Percentiles rank a stretch among this genome's conserved stretches.
Conservation (phyloP, 1,140 invertebrate genomes). For the Leucophenga varia region DNA sequence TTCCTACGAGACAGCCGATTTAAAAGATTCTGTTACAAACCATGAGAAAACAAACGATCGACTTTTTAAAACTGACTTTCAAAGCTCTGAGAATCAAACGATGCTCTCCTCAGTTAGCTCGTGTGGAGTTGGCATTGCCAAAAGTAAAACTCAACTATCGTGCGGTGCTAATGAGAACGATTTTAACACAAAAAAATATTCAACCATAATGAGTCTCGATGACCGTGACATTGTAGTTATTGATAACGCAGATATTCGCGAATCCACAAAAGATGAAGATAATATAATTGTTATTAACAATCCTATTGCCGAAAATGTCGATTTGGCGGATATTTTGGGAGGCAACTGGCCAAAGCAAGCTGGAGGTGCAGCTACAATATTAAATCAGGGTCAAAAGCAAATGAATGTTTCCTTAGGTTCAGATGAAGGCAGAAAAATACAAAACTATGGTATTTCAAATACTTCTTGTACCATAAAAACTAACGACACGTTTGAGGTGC, state of each 20-base stretch:
- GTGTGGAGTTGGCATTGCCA: too few species aligned
- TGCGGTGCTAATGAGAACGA: too few species aligned
- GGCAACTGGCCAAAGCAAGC: slow-evolving; percentile 44
- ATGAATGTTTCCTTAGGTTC: too few species aligned
- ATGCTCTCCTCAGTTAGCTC: too few species aligned
- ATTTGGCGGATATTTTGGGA: slow-evolving; percentile 55
- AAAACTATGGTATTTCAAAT: not conserved
- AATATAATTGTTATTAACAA: slow-evolving; percentile 46
- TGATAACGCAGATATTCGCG: slow-evolving; percentile 33
- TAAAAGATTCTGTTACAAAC: not conserved
- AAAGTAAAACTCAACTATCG: too few species aligned
- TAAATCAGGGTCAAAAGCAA: slow-evolving; percentile 23
- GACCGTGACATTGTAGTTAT: slow-evolving; percentile 36
- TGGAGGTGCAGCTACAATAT: slow-evolving; percentile 30
- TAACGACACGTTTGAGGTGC: not conserved
- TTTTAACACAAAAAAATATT: slow-evolving; percentile 19
- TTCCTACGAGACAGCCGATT: not conserved
- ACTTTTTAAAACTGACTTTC: not conserved
- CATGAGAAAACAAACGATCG: not conserved
- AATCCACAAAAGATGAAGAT: slow-evolving; percentile 52
- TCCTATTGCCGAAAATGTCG: slow-evolving; percentile 29
- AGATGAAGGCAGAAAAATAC: not conserved
- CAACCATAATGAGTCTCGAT: slow-evolving; percentile 22
- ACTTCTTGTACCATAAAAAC: slow-evolving; percentile 3
- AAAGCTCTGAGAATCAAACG: slow-evolving; percentile 11